These are phyloP conservation scores for Zosterops pallidus DNA, from an alignment of 2,113 vertebrate genomes.

Conservation along the genomic window DNA sequence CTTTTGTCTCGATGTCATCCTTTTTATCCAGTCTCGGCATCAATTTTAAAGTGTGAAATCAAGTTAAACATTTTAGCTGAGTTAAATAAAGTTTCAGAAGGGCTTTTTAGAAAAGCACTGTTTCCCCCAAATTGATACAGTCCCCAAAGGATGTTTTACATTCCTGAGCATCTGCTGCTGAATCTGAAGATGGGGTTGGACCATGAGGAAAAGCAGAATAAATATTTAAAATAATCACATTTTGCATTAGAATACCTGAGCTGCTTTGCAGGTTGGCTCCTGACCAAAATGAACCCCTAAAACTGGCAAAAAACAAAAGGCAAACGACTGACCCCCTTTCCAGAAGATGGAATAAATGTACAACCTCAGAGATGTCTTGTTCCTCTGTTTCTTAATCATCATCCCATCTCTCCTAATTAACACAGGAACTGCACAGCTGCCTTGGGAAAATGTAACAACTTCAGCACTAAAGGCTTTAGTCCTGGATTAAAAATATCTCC, in stretches of 20 bases:
- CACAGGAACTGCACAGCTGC: neutral
- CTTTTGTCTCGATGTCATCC: neutral
- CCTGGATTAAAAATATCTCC: neutral
- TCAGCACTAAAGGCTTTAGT: neutral
- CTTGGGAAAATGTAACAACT: neutral
- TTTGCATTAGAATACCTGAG: neutral
- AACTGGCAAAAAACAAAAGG: neutral
- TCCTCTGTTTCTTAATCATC: neutral
- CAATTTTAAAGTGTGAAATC: neutral
- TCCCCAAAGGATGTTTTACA: neutral
- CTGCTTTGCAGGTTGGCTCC: neutral
- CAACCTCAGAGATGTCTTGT: neutral
- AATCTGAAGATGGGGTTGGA: neutral
- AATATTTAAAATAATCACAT: neutral
- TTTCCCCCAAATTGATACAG: neutral
- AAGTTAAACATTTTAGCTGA: neutral
- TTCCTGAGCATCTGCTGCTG: neutral
- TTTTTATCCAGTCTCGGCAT: neutral
- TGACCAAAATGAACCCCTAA: neutral
- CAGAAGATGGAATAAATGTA: neutral
- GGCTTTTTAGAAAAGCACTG: neutral
- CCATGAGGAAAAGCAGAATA: neutral
- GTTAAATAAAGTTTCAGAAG: neutral
- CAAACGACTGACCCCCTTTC: neutral
- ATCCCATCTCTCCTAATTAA: neutral